phyloP scores from a whole-genome alignment of 2,113 vertebrate species.

The Aegithalos caudatus region DNA sequence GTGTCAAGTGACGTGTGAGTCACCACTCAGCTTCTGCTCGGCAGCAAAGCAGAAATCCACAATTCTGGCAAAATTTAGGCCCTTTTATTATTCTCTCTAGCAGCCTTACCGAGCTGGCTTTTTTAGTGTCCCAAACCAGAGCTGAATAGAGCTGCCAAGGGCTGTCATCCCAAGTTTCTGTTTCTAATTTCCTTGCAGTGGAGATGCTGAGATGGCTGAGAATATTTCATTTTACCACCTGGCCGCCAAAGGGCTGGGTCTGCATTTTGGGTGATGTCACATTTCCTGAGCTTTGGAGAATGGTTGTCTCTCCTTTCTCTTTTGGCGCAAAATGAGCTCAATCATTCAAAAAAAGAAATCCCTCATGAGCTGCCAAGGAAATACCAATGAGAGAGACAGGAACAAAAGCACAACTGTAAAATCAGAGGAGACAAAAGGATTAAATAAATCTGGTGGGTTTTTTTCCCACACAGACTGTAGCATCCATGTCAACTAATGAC shows the following conservation, averaged over 20 bases:
- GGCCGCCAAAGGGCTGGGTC: conserved; percentile 21
- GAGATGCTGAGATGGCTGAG: conserved; percentile 52
- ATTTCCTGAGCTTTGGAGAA: conserved; percentile 49
- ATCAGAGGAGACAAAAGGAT: conserved; percentile 48
- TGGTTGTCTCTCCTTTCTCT: conserved; percentile 40
- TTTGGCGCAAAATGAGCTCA: not conserved
- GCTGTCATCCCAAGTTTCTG: conserved; percentile 46
- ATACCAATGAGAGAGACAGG: conserved; percentile 28
- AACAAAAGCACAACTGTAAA: conserved; percentile 56
- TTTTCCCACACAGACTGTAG: not conserved
- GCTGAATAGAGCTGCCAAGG: conserved; percentile 25
- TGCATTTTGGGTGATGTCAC: conserved; percentile 52
- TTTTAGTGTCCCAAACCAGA: not conserved
- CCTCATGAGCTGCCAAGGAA: conserved; percentile 42
- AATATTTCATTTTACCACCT: conserved; percentile 46
- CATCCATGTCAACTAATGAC: conserved; percentile 20
- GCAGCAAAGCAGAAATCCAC: not conserved
- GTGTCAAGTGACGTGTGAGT: conserved; percentile 34
- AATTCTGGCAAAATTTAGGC: conserved; percentile 23
- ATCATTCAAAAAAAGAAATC: conserved; percentile 48
- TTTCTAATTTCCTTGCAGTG: conserved; percentile 57
- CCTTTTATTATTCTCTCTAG: conserved; percentile 34
- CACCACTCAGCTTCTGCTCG: conserved; percentile 49
- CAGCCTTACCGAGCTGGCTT: conserved; percentile 24
- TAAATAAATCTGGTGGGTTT: conserved; percentile 6